phyloP scores from a whole-genome alignment of 2,113 vertebrate genomes.

The Melanotaenia duboulayi region DNA sequence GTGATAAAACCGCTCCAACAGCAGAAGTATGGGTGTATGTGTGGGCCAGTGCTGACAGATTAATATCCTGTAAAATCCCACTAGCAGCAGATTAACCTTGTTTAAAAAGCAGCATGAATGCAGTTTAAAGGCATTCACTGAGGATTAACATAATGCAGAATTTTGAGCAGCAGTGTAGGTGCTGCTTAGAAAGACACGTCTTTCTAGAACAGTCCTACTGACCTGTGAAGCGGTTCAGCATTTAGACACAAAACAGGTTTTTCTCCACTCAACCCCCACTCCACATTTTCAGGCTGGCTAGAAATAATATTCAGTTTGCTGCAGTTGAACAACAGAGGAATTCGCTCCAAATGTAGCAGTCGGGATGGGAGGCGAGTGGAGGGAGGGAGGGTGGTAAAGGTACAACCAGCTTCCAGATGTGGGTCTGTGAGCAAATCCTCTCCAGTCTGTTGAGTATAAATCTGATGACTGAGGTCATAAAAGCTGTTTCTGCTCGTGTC shows the following conservation, averaged over 20 bases:
- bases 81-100: slow-evolving; percentile 46
- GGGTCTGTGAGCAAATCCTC: slow-evolving; percentile 29
- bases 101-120: slow-evolving; percentile 54
- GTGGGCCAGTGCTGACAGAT: slow-evolving; percentile 44
- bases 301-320: slow-evolving; percentile 37
- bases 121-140: slow-evolving; percentile 36
- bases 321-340: slow-evolving; percentile 44
- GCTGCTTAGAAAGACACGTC: slow-evolving; percentile 16
- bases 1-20: slow-evolving; percentile 33
- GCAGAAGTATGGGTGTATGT: slow-evolving; percentile 29
- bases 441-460: slow-evolving; percentile 32
- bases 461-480: slow-evolving; percentile 38
- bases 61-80: slow-evolving; percentile 63
- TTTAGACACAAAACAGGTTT: slow-evolving; percentile 9
- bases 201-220: slow-evolving; percentile 2
- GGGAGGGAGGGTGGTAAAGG: slow-evolving; percentile 12
- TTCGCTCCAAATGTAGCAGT: slow-evolving; percentile 2
- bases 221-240: slow-evolving; percentile 13
- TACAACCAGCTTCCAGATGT: slow-evolving; percentile 81
- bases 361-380: slow-evolving; percentile 22
- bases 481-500: slow-evolving; percentile 31
- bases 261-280: not conserved
- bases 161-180: slow-evolving; percentile 22
- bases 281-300: slow-evolving; percentile 2
- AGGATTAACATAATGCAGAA: slow-evolving; percentile 49